A percentile compares a stretch with the other conserved stretches of the same genome.
Conservation (phyloP, 92 coral and sea anemone genomes). For the Zoanthus sansibaricus region DNA sequence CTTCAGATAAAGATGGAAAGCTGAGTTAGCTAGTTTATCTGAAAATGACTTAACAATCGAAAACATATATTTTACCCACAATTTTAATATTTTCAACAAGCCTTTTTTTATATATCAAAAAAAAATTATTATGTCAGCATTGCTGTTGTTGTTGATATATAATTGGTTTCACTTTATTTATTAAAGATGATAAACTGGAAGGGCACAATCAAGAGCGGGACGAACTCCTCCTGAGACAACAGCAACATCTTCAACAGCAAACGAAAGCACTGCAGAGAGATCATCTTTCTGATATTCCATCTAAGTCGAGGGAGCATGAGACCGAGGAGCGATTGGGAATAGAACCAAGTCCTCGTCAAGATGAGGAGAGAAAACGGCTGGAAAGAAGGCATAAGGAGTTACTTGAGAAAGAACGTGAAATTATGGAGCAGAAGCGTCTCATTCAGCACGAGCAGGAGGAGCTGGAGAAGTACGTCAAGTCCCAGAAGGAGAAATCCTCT, state of each 20-base stretch:
- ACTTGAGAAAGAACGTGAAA: slow-evolving; percentile 60
- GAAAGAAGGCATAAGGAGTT: slow-evolving; percentile 59
- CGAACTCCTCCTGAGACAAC: slow-evolving; percentile 45
- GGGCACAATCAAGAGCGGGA: slow-evolving; percentile 61
- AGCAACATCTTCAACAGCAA: slow-evolving; percentile 50
- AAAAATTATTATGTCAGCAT: too few relatives aligned
- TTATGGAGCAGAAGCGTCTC: slow-evolving; percentile 69
- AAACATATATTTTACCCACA: too few relatives aligned
- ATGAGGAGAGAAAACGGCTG: slow-evolving; percentile 46
- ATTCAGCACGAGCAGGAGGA: slow-evolving; percentile 78
- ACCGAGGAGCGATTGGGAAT: slow-evolving; percentile 6
- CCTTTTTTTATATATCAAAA: too few relatives aligned
- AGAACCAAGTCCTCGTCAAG: slow-evolving; percentile 34
- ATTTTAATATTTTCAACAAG: too few relatives aligned
- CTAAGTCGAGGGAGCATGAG: slow-evolving; percentile 37
- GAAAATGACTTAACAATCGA: too few relatives aligned
- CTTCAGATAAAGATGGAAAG: too few relatives aligned
- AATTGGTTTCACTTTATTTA: too few relatives aligned
- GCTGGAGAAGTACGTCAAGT: slow-evolving; percentile 53
- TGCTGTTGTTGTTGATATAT: too few relatives aligned
- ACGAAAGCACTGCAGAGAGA: slow-evolving; percentile 53
- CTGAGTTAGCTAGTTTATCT: too few relatives aligned
- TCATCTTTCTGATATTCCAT: slow-evolving; percentile 50
- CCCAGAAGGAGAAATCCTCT: slow-evolving; percentile 55
- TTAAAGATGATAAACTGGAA: slow-evolving; percentile 53